Evolutionary conservation across 1,140 invertebrate species (phyloP).

Genomic region (Trichogramma pretiosum): DNA sequence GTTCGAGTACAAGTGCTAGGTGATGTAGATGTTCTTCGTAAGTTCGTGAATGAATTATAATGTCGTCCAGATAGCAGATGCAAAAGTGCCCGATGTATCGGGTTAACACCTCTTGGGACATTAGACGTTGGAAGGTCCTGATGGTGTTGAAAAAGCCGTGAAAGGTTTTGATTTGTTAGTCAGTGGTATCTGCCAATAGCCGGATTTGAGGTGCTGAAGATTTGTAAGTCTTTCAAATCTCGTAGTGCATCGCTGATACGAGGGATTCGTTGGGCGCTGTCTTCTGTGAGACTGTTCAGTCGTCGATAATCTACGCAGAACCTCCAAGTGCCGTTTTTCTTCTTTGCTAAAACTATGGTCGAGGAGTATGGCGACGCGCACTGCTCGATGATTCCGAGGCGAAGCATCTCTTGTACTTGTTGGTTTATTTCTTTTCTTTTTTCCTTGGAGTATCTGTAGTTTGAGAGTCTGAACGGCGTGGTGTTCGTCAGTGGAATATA

Average conservation of each 20-base stretch:
- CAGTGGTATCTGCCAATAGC: conserved; percentile 36
- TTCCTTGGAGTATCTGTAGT: conserved; percentile 12
- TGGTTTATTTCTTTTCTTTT: conserved; percentile 11
- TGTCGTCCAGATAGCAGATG: too few relatives aligned
- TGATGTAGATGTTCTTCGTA: too few relatives aligned
- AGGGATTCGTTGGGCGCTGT: conserved; percentile 19
- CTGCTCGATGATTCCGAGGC: conserved; percentile 23
- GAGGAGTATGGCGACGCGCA: conserved; percentile 29
- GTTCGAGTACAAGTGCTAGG: too few relatives aligned
- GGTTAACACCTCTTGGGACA: too few relatives aligned
- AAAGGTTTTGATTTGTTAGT: conserved; percentile 24
- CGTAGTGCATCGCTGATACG: conserved; percentile 19
- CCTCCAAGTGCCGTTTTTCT: conserved; percentile 36
- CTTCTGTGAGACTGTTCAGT: conserved; percentile 36
- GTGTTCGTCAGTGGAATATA: neutral
- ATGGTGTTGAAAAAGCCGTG: conserved; percentile 35
- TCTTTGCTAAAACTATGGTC: conserved; percentile 40
- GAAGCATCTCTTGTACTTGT: conserved; percentile 20
- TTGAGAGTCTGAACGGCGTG: neutral
- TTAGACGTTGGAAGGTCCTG: conserved; percentile 20
- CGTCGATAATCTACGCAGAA: conserved; percentile 43
- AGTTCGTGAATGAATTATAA: too few relatives aligned
- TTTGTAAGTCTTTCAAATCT: conserved; percentile 15
- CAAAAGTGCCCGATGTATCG: too few relatives aligned
- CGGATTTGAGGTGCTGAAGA: too few relatives aligned